Base-by-base conservation (phyloP, 2,888 invertebrate species). In the Drosophila antonietae region DNA sequence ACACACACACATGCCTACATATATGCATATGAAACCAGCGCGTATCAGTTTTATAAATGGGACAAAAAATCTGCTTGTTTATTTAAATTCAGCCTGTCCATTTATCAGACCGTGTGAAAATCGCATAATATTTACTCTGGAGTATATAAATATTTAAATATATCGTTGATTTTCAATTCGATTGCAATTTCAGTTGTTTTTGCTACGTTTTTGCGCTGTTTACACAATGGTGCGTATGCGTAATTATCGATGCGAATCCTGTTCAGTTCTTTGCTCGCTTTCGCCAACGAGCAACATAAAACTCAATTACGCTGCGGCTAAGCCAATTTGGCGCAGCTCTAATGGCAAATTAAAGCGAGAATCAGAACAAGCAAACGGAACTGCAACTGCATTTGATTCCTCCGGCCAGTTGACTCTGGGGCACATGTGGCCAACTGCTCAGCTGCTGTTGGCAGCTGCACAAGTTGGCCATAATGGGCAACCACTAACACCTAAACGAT, bases 251-350 rank as follows among this genome's bases (percentile, higher is more conserved):
- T 78, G 51, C 51, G 71, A 68, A 20, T 18, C 31, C 9, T 18
- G 41, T 55, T 43, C 28, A 23, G 20, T 41, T 47, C 41, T 46
- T 23, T 18, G 46, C 12, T 44, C 14, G 55, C 44, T 55, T 59
- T 31, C 33, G 37, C 23, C 58, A 66, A 44, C 20, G 60, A 44
- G 44, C 49, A 37, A 49, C 69, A 51, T 73, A 73, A 84, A 82
- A 88, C 82, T 73, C 85, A 88, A 81, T 84, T 88, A 88, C 61
- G 64, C 41, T 66, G 46, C 18, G 59, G 39, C 60, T 63, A 68
- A 72, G 67, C 80, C 62, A 76, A 71, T 80, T 80, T 76, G 41
- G 18, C 49, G 14, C 23, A 12, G 57, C 64, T 31, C 64, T 65
- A 52, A 63, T 66, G 80, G 66, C 64, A 66, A 75, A 82, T 72